These are phyloP conservation scores for Nyleta sp. DNA, from an alignment of 2,888 invertebrate species.

Conservation along the genomic window DNA sequence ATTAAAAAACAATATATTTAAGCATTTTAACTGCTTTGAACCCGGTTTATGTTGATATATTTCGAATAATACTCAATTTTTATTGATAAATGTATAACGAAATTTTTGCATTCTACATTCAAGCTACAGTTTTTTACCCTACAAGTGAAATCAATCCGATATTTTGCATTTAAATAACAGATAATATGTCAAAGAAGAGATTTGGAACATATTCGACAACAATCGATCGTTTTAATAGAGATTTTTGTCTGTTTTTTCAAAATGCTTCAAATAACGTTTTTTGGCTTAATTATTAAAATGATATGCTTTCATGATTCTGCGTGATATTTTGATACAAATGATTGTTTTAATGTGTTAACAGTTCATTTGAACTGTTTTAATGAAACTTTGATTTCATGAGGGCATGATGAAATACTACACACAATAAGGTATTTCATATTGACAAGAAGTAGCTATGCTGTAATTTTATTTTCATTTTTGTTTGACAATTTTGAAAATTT, in stretches of 20 bases:
- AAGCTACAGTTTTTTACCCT: neutral
- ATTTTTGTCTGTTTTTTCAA: neutral
- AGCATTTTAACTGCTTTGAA: conserved; percentile 1
- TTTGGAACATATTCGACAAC: neutral
- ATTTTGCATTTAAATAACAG: neutral
- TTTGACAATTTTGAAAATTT: too few relatives aligned
- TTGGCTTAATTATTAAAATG: conserved; percentile 2
- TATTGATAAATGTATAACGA: neutral
- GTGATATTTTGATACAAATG: neutral
- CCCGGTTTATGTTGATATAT: neutral
- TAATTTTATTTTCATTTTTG: too few relatives aligned
- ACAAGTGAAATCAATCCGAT: neutral
- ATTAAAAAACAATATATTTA: neutral
- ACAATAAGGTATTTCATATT: too few relatives aligned
- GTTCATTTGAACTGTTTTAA: neutral
- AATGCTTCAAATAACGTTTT: neutral
- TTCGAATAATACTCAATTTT: neutral
- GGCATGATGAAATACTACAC: neutral
- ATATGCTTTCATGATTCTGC: neutral
- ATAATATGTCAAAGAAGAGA: conserved; percentile 1
- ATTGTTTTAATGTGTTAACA: neutral
- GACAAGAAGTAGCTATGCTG: too few relatives aligned
- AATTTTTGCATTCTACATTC: neutral
- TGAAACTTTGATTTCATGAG: neutral
- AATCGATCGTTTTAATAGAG: neutral